Evolutionary conservation across 2,888 invertebrate genomes (phyloP).

Genomic region (Ectropis crepuscularia): DNA sequence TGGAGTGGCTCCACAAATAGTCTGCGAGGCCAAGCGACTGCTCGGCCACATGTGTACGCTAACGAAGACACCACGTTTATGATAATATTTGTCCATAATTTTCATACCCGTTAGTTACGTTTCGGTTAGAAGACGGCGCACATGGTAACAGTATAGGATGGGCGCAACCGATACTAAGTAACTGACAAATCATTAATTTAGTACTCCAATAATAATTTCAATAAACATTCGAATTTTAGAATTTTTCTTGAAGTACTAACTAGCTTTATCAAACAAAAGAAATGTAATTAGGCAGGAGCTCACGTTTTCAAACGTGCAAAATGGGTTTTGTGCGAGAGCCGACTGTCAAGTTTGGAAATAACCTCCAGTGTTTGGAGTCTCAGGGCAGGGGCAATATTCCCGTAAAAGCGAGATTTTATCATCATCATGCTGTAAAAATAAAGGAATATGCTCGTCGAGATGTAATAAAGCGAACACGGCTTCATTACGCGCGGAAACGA

Average conservation of each 20-base stretch:
- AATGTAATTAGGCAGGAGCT: constrained; percentile 29
- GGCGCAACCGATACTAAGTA: constrained; percentile 5
- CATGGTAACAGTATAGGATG: constrained; percentile 34
- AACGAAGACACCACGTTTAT: constrained; percentile 63
- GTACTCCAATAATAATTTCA: background rate
- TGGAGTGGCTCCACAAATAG: constrained; percentile 60
- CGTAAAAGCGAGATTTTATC: constrained; percentile 43
- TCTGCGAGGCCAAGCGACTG: constrained; percentile 38
- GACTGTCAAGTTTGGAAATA: constrained; percentile 37
- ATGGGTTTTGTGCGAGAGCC: constrained; percentile 25
- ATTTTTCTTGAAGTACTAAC: constrained; percentile 18
- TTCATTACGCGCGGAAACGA: constrained; percentile 60
- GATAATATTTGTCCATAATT: constrained; percentile 51
- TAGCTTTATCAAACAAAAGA: constrained; percentile 8
- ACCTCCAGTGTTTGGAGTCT: constrained; percentile 23
- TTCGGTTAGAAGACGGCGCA: constrained; percentile 42
- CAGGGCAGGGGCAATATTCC: constrained; percentile 31
- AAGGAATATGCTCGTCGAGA: constrained; percentile 49
- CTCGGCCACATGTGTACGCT: constrained; percentile 60
- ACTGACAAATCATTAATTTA: background rate
- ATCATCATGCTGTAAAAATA: constrained; percentile 47
- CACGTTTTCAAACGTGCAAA: constrained; percentile 21
- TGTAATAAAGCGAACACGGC: constrained; percentile 48
- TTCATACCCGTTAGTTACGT: constrained; percentile 51
- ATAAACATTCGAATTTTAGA: background rate